Percentiles rank a stretch among this genome's conserved stretches.
phyloP scores from a whole-genome alignment of 2,888 invertebrate genomes.

The Xylocampa areola region DNA sequence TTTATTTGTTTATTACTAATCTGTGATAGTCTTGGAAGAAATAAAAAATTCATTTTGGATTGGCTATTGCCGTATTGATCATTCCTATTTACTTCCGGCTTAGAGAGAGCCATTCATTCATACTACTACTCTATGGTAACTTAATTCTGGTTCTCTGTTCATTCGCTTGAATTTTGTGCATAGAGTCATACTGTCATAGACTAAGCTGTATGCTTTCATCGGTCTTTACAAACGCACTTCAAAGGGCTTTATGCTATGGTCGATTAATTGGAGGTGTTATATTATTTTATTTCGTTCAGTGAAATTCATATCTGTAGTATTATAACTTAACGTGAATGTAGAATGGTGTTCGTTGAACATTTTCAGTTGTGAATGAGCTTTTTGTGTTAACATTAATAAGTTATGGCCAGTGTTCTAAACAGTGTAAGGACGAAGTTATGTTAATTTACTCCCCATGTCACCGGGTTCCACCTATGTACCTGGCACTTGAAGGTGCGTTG shows the following conservation, averaged over 20 bases:
- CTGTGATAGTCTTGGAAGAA: too few species aligned
- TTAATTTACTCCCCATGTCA: constrained; percentile 84
- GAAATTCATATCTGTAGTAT: constrained; percentile 59
- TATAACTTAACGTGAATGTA: constrained; percentile 74
- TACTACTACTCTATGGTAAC: constrained; percentile 42
- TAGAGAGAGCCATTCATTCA: constrained; percentile 19
- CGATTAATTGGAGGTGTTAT: constrained; percentile 71
- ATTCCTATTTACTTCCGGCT: constrained; percentile 40
- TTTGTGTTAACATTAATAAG: constrained; percentile 66
- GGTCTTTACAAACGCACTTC: constrained; percentile 56
- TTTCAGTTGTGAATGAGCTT: constrained; percentile 60
- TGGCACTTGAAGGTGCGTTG: constrained; percentile 83
- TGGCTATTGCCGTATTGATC: background rate
- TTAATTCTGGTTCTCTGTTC: constrained; percentile 42
- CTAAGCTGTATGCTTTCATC: constrained; percentile 40
- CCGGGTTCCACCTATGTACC: constrained; percentile 86
- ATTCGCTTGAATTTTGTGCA: constrained; percentile 41
- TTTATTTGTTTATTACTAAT: too few species aligned
- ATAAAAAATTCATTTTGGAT: too few species aligned
- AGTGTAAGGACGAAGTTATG: constrained; percentile 86
- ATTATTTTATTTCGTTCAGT: constrained; percentile 68
- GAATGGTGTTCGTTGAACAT: constrained; percentile 67
- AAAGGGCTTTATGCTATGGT: constrained; percentile 70
- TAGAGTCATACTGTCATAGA: constrained; percentile 35
- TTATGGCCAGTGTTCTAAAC: constrained; percentile 79